A percentile compares a stretch with the other conserved stretches of the same genome.
These are phyloP conservation scores for Merops nubicus DNA, from an alignment of 2,113 vertebrate genomes.

Conservation along the genomic window DNA sequence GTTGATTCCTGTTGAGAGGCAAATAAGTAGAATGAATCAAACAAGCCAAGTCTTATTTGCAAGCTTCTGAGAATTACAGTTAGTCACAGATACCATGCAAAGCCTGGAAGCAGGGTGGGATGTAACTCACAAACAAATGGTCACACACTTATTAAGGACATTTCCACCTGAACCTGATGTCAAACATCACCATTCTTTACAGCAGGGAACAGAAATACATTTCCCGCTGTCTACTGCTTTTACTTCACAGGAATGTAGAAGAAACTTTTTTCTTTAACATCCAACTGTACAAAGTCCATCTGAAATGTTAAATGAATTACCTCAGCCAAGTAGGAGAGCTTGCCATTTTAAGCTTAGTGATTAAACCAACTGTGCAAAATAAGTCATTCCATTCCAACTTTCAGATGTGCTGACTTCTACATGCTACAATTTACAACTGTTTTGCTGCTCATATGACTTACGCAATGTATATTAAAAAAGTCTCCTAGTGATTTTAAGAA, in stretches of 20 bases:
- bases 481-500: not conserved
- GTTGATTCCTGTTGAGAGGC: slow-evolving; percentile 89
- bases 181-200: slow-evolving; percentile 1
- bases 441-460: not conserved
- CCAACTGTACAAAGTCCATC: not conserved
- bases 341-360: slow-evolving; percentile 12
- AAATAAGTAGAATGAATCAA: slow-evolving; percentile 12
- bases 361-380: not conserved
- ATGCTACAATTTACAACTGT: not conserved
- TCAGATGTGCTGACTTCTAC: not conserved
- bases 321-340: slow-evolving; percentile 35
- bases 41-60: not conserved
- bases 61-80: not conserved
- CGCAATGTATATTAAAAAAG: not conserved
- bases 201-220: slow-evolving; percentile 8
- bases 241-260: slow-evolving; percentile 29
- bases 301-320: not conserved
- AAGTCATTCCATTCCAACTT: not conserved
- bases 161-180: slow-evolving; percentile 31
- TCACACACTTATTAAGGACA: slow-evolving; percentile 22
- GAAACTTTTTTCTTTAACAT: not conserved
- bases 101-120: slow-evolving; percentile 64
- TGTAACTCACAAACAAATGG: slow-evolving; percentile 72
- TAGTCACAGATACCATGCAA: slow-evolving; percentile 74
- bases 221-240: not conserved